Conservation (phyloP, 2,888 invertebrate species). For the Himalopsyche anomala region DNA sequence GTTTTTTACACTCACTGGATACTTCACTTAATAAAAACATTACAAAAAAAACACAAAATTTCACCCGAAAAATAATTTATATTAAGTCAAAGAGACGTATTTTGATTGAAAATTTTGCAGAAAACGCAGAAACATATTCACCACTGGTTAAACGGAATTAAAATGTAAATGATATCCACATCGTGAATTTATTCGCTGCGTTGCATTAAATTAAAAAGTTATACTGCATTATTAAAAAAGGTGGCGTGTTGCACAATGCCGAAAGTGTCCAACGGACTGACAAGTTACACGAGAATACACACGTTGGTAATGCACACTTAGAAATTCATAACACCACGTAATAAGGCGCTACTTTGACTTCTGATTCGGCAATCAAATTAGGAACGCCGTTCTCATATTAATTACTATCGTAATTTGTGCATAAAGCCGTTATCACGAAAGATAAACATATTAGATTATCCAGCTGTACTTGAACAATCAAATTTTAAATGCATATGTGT, state of each 20-base stretch:
- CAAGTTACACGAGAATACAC: not conserved
- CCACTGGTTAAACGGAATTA: not conserved
- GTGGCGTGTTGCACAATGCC: not conserved
- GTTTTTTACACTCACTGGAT: not conserved
- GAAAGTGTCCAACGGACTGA: conserved; percentile 9
- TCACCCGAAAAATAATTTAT: not conserved
- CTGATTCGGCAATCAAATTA: not conserved
- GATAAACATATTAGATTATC: no score
- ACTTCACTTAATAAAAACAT: not conserved
- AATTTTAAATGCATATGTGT: no score
- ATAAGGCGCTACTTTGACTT: not conserved
- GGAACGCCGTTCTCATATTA: not conserved
- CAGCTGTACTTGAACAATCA: no score
- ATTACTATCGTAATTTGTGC: not conserved
- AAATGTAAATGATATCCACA: not conserved
- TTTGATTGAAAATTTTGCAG: no score
- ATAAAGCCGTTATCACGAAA: no score
- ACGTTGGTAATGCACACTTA: not conserved
- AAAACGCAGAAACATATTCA: not conserved
- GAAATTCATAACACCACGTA: not conserved
- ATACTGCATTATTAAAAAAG: conserved; percentile 11
- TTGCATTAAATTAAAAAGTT: not conserved
- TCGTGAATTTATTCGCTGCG: not conserved
- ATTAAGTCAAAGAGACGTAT: no score
- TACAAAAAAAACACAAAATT: not conserved